Evolutionary conservation across 92 coral and sea anemone genomes (phyloP).

Genomic region (Parazoanthus atlanticus): DNA sequence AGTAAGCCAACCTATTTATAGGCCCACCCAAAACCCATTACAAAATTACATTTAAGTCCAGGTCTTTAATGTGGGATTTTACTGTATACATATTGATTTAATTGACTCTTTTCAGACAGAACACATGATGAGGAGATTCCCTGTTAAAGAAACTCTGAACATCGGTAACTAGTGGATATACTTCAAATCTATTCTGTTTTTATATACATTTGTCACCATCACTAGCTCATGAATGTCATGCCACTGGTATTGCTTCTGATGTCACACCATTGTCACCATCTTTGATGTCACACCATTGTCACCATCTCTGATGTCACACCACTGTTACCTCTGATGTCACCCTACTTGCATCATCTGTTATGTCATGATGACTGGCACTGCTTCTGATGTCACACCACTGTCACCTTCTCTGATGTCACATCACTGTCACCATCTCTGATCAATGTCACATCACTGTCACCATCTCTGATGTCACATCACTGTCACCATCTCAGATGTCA

Average conservation of each 20-base stretch:
- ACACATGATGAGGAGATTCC: slow-evolving; percentile 91
- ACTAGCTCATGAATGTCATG: no score
- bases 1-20: no score
- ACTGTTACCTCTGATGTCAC: neutral
- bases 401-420: neutral
- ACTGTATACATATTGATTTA: neutral
- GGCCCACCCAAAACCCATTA: no score
- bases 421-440: neutral
- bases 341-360: no score
- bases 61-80: neutral
- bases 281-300: no score
- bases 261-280: no score
- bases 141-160: slow-evolving; percentile 74
- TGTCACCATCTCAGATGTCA: neutral
- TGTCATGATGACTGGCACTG: no score
- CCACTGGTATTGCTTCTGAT: no score
- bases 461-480: neutral
- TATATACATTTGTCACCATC: no score
- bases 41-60: no score
- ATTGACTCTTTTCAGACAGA: slow-evolving; percentile 64
- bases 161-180: slow-evolving; percentile 56
- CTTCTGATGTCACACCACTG: neutral
- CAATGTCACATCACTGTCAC: neutral
- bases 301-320: no score
- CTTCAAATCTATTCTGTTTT: no score